These are phyloP conservation scores for Watsonalla cultraria DNA, from an alignment of 2,888 invertebrate species.

Conservation along the genomic window DNA sequence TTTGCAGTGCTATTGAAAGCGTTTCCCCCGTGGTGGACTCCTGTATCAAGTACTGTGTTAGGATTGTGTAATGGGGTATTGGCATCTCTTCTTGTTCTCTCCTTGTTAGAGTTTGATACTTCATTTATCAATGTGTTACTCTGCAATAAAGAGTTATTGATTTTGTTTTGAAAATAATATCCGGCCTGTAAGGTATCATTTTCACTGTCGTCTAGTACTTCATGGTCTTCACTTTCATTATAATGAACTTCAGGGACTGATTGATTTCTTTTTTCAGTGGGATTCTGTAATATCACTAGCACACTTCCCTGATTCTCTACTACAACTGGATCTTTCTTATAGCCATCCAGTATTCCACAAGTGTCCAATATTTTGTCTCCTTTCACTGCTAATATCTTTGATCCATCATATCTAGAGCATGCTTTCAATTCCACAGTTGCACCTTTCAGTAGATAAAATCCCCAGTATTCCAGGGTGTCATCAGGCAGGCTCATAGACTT, in stretches of 20 bases:
- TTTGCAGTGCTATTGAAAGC: constrained; percentile 76
- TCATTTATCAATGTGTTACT: constrained; percentile 6
- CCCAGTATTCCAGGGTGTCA: constrained; percentile 93
- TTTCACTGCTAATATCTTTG: constrained; percentile 88
- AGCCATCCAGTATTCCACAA: constrained; percentile 87
- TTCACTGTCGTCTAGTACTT: constrained; percentile 7
- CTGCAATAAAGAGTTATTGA: constrained; percentile 3
- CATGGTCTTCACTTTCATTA: constrained; percentile 13
- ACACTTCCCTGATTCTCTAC: constrained; percentile 80
- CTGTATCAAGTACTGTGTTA: constrained; percentile 82
- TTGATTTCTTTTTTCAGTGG: constrained; percentile 18
- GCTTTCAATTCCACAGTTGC: constrained; percentile 87
- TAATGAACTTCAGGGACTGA: constrained; percentile 1
- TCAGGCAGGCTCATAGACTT: constrained; percentile 91
- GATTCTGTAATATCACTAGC: constrained; percentile 62
- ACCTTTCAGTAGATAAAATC: constrained; percentile 89
- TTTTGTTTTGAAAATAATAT: not conserved
- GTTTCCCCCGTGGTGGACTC: constrained; percentile 88
- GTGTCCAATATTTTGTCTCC: constrained; percentile 87
- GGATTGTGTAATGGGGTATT: constrained; percentile 56
- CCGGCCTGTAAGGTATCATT: constrained; percentile 1
- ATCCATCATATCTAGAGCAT: constrained; percentile 88
- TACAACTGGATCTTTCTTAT: constrained; percentile 80
- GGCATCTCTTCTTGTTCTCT: constrained; percentile 48
- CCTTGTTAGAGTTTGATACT: constrained; percentile 13